Percentiles rank a stretch among this genome's conserved stretches.
Evolutionary conservation across 2,797 vertebrate genomes (phyloP).

Genomic region (Gymnocypris eckloni): DNA sequence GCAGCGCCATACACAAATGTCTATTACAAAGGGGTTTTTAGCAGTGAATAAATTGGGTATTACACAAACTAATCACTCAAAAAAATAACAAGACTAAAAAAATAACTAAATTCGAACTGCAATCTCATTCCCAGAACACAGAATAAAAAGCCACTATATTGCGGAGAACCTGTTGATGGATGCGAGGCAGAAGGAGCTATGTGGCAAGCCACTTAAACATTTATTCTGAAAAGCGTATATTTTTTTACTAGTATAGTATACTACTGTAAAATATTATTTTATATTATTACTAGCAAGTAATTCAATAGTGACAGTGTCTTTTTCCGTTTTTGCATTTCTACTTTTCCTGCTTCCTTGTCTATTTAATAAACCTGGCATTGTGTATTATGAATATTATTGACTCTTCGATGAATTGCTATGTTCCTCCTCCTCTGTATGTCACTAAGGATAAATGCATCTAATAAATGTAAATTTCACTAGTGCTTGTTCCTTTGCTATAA

Average conservation of each 20-base stretch:
- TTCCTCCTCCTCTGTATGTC: background rate
- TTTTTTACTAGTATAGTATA: background rate
- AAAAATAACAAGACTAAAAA: background rate
- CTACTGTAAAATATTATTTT: background rate
- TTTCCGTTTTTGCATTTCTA: background rate
- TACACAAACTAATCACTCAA: background rate
- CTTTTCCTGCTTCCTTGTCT: background rate
- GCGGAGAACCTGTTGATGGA: slow-evolving; percentile 63
- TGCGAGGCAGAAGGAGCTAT: slow-evolving; percentile 42
- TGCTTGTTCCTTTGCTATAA: background rate
- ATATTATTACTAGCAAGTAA: background rate
- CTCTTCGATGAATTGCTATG: background rate
- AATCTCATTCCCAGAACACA: background rate
- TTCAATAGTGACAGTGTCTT: background rate
- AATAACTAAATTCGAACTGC: background rate
- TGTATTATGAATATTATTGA: background rate
- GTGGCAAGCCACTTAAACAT: slow-evolving; percentile 33
- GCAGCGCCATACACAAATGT: background rate
- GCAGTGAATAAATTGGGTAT: background rate
- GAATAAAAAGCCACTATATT: slow-evolving; percentile 29
- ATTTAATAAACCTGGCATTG: background rate
- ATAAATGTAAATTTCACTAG: background rate
- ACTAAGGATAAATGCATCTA: background rate
- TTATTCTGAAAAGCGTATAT: background rate
- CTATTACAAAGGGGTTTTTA: background rate